Evolutionary conservation across 2,888 invertebrate genomes (phyloP).

Genomic region (Platycheirus albimanus): DNA sequence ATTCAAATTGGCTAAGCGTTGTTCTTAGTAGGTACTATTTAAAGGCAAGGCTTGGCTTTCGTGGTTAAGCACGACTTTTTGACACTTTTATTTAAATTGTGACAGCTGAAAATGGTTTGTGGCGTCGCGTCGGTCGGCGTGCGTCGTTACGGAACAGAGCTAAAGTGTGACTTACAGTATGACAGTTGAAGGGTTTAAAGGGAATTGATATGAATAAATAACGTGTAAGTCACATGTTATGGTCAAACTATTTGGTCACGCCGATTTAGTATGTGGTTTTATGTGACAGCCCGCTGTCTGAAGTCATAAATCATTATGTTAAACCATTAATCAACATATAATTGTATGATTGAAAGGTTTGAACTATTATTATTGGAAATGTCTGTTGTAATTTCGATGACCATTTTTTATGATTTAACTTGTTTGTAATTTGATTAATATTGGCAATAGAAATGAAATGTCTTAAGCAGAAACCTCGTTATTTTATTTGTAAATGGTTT

Average conservation of each 20-base stretch:
- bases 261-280: constrained; percentile 27
- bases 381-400: constrained; percentile 1
- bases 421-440: not conserved
- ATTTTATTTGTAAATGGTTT: not conserved
- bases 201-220: constrained; percentile 9
- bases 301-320: not conserved
- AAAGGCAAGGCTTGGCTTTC: too few species aligned
- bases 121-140: too few species aligned
- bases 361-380: constrained; percentile 4
- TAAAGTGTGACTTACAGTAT: constrained; percentile 27
- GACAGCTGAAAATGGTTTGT: not conserved
- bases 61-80: constrained; percentile 56
- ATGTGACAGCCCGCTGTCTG: constrained; percentile 31
- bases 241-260: constrained; percentile 11
- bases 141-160: too few species aligned
- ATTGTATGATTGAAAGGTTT: constrained; percentile 35
- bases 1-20: constrained; percentile 6
- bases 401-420: constrained; percentile 1
- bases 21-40: not conserved
- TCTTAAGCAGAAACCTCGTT: too few species aligned
- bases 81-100: constrained; percentile 53
- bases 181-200: constrained; percentile 33
- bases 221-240: not conserved
- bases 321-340: constrained; percentile 29
- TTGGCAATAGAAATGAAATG: not conserved